Base-by-base conservation (phyloP, 2,113 vertebrate species). In the Pseudolaguvia tuberculata region DNA sequence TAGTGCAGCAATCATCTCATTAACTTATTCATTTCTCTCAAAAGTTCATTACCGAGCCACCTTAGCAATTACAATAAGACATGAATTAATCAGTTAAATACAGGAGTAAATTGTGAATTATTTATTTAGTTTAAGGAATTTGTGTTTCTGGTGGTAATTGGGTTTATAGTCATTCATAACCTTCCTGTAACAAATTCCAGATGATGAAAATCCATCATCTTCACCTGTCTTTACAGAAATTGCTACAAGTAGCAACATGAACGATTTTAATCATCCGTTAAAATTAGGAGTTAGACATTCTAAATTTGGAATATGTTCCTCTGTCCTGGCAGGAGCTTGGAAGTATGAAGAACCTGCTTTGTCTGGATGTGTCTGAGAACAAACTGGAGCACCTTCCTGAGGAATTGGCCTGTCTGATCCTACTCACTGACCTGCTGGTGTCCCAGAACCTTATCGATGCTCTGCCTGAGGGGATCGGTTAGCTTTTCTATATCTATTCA, bases 341-440 rank as follows among this genome's bases (percentile, higher is more conserved):
- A 85, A 92, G 87, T 76, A 92, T 99, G 90, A 94, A 93, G 87
- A 99, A 87, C 89, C 89, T 99, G 81, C 84, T 96, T 68, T 99
- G 95, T 88, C 88, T 99, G 85, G 97, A 99, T 87, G 91, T 99
- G 71, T 99, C 97, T 4, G 96, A 98, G 89, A 99, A 99, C 87
- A 95, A 95, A 85, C 84, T 99, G 86, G 96, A 94, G 86, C 91
- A 84, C 80, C 95, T 99, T 83, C 96, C 96, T 45, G 93, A 96
- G 81, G 95, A 97, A 86, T 87, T 99, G 73, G 94, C 93, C 50
- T 90, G 92, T 79, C 87, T 99, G 84, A 78, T 84, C 79, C 92
- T 91, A 25, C 89, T 99, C 83, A 92, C 93, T 35, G 96, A 99
- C 85, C 90, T 99, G 80, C 91, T 97, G 75, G 93, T 96, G 84